These are phyloP conservation scores for Peribatodes rhomboidaria DNA, from an alignment of 2,888 invertebrate species.

Conservation along the genomic window DNA sequence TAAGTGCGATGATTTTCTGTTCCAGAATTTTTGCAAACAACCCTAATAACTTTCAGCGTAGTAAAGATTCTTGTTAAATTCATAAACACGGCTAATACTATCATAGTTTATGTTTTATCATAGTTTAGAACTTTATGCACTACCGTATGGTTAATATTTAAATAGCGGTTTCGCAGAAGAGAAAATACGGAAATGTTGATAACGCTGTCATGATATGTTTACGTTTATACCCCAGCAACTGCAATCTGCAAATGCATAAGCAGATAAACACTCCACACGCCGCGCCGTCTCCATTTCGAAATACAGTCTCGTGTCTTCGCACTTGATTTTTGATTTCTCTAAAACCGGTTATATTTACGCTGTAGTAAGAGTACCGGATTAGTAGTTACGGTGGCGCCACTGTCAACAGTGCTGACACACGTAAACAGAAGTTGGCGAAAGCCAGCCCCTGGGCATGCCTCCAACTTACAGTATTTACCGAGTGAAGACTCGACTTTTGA, in stretches of 20 bases:
- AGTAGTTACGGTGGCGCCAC: conserved; percentile 49
- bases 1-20: background rate
- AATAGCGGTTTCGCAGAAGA: conserved; percentile 12
- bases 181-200: conserved; percentile 29
- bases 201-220: conserved; percentile 26
- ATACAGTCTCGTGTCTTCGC: conserved; percentile 45
- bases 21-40: too few relatives aligned
- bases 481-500: conserved; percentile 62
- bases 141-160: conserved; percentile 10
- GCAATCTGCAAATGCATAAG: conserved; percentile 29
- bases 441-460: conserved; percentile 59
- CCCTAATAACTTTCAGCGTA: too few relatives aligned
- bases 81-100: background rate
- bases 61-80: background rate
- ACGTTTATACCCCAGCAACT: conserved; percentile 20
- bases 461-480: conserved; percentile 71
- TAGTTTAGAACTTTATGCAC: conserved; percentile 12
- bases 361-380: conserved; percentile 44
- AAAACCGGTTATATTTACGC: conserved; percentile 66
- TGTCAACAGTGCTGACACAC: conserved; percentile 63
- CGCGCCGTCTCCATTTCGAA: conserved; percentile 22
- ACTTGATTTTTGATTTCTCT: conserved; percentile 70
- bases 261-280: conserved; percentile 30
- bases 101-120: background rate
- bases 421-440: conserved; percentile 71